Conservation (phyloP, 2,113 vertebrate genomes). For the Heterotilapia buettikoferi region DNA sequence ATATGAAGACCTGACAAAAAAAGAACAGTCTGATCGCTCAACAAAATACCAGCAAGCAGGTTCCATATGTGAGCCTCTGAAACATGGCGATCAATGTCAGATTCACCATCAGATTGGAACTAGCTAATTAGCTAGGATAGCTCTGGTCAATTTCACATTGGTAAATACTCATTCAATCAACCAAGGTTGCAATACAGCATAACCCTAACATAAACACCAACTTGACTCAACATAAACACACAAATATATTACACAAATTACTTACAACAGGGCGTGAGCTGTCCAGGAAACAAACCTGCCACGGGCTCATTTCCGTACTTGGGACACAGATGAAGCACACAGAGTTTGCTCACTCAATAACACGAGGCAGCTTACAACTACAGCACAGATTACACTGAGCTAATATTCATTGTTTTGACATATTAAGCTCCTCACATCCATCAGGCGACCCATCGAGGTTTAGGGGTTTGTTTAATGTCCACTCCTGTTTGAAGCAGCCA, state of each 20-base stretch:
- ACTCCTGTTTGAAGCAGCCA: not conserved
- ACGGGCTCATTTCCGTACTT: not conserved
- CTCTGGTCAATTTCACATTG: not conserved
- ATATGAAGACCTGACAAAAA: not conserved
- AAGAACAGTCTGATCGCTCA: not conserved
- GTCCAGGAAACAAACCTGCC: not conserved
- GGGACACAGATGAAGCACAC: not conserved
- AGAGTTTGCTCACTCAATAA: not conserved
- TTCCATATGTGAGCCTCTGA: not conserved
- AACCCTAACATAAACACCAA: not conserved
- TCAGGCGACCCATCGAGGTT: not conserved
- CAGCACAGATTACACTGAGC: not conserved
- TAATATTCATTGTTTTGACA: not conserved
- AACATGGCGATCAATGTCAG: not conserved
- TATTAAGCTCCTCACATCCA: not conserved
- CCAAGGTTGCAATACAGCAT: not conserved
- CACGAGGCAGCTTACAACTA: not conserved
- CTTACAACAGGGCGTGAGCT: not conserved
- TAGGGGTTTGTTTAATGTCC: not conserved
- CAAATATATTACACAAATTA: not conserved
- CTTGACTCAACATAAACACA: not conserved
- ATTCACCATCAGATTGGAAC: not conserved
- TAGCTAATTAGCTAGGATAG: not conserved
- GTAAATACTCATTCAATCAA: not conserved
- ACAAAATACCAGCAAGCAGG: fast-evolving